Percentiles rank a stretch among this genome's conserved stretches.
Conservation (phyloP, 2,797 vertebrate genomes). For the Ibycter americanus region DNA sequence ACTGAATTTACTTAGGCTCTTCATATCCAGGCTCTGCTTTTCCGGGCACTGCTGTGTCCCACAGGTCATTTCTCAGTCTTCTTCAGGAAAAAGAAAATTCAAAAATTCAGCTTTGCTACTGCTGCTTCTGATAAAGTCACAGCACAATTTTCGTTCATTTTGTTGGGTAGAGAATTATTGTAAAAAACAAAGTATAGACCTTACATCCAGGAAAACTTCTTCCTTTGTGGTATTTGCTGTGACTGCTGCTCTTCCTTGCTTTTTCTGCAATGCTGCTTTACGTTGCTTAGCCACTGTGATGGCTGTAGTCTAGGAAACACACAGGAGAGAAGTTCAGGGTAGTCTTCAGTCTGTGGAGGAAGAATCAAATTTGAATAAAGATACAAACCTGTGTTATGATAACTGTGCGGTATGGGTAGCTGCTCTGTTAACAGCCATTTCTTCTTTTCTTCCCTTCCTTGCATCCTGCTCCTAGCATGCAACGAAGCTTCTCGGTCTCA, state of each 20-base stretch:
- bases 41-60: background rate
- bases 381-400: conserved; percentile 71
- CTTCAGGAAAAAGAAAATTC: background rate
- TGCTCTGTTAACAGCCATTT: background rate
- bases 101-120: background rate
- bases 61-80: background rate
- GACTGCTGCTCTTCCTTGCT: background rate
- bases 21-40: background rate
- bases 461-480: background rate
- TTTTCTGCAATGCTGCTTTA: background rate
- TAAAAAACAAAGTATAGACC: background rate
- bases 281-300: background rate
- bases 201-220: background rate
- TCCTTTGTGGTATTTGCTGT: background rate
- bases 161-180: background rate
- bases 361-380: conserved; percentile 67
- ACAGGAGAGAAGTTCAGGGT: background rate
- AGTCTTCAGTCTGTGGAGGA: conserved; percentile 31
- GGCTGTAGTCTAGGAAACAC: background rate
- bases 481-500: background rate
- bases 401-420: conserved; percentile 57
- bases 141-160: background rate
- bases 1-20: background rate
- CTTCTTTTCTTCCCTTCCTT: background rate
- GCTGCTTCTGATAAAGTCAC: background rate